Evolutionary conservation across 2,797 vertebrate species (phyloP).

Genomic region (Harpagifer antarcticus): DNA sequence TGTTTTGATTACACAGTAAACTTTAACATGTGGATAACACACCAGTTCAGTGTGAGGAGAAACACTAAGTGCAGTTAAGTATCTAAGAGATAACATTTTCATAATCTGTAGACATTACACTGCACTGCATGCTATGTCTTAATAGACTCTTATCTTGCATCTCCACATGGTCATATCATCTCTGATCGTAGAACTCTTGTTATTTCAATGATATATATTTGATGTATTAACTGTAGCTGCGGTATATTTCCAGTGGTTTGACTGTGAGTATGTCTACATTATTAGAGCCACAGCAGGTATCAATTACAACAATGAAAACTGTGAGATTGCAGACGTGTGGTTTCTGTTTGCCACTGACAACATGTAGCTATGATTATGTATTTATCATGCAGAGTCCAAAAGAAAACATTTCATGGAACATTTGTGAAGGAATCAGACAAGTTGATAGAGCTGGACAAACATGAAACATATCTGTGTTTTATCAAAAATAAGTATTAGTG

Average conservation of each 20-base stretch:
- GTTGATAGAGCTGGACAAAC: conserved; percentile 31
- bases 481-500: conserved; percentile 25
- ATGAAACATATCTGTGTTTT: conserved; percentile 31
- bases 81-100: neutral
- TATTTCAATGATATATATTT: neutral
- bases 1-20: neutral
- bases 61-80: neutral
- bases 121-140: neutral
- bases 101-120: neutral
- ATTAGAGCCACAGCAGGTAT: conserved; percentile 35
- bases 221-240: neutral
- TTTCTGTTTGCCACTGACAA: conserved; percentile 41
- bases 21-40: neutral
- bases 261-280: conserved; percentile 11
- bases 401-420: conserved; percentile 29
- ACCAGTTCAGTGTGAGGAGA: neutral
- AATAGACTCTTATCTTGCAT: neutral
- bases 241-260: conserved; percentile 32
- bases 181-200: conserved; percentile 2
- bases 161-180: neutral
- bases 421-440: conserved; percentile 25
- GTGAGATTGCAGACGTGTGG: conserved; percentile 39
- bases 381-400: conserved; percentile 51
- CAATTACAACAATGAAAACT: conserved; percentile 40
- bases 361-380: conserved; percentile 45